These are phyloP conservation scores for Hypomecis atomaria DNA, from an alignment of 2,888 invertebrate species.

Conservation along the genomic window DNA sequence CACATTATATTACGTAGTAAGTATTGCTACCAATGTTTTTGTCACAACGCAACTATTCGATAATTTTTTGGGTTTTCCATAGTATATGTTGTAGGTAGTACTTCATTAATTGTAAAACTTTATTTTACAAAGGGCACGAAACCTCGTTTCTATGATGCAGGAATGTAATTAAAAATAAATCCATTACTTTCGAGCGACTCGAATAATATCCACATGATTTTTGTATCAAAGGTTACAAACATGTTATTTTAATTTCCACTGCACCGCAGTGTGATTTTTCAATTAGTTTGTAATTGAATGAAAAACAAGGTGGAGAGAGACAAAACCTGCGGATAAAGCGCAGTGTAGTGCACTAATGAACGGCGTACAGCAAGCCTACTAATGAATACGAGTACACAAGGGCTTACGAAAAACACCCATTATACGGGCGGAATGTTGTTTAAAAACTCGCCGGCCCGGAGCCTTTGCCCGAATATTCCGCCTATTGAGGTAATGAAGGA, in stretches of 20 bases:
- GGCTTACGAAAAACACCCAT: slow-evolving; percentile 64
- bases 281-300: slow-evolving; percentile 67
- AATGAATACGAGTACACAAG: slow-evolving; percentile 75
- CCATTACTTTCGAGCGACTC: no score
- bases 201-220: no score
- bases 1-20: no score
- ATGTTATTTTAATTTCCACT: slow-evolving; percentile 25
- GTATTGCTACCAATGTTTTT: no score
- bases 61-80: no score
- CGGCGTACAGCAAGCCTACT: slow-evolving; percentile 58
- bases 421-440: slow-evolving; percentile 58
- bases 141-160: no score
- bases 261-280: slow-evolving; percentile 54
- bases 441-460: slow-evolving; percentile 32
- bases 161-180: no score
- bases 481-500: slow-evolving; percentile 16
- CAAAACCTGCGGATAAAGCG: slow-evolving; percentile 63
- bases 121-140: no score
- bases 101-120: no score
- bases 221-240: background rate
- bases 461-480: slow-evolving; percentile 18
- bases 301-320: slow-evolving; percentile 61
- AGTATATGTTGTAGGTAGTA: no score
- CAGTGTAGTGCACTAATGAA: slow-evolving; percentile 70
- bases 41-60: no score